Evolutionary conservation across 2,797 vertebrate species (phyloP), one percentile per base, ranked within the genome.

Genomic region (Hyperoplus immaculatus): DNA sequence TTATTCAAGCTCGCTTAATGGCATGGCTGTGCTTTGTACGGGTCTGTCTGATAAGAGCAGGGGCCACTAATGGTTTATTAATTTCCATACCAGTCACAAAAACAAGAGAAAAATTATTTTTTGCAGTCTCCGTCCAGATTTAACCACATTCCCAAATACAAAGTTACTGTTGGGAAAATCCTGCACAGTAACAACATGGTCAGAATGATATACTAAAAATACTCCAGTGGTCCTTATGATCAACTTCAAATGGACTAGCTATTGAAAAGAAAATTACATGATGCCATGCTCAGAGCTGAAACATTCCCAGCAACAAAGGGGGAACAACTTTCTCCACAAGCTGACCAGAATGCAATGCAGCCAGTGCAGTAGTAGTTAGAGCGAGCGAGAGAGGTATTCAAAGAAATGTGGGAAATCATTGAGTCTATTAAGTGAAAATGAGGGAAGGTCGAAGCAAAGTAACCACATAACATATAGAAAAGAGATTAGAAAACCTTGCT

Each of bases 1-100:
- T 95, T 95, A 95, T 93, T 95, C 80, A 65, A 89, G 89, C 89
- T 77, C 75, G 57, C 91, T 91, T 94, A 95, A 95, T 94, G 92
- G 93, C 85, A 75, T 67, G 68, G 92, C 72, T 87, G 88, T 85
- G 85, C 93, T 94, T 94, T 92, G 92, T 94, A 92, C 81, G 5
- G 81, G 82, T 81, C 86, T 42, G 83, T 71, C 85, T 81, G 92
- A 95, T 95, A 95, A 93, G 90, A 80, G 51, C 79, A n/a, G 74
- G 29, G 83, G 77, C 79, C 87, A 74, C 89, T 95, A 94, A 95
- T 94, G 93, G 90, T 94, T 95, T 94, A 92, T 90, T 94, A 87
- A 94, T 91, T 90, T 88, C 83, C 62, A 64, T 70, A 53, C 46
- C 18, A 83, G 81, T 70, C 72, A n/a, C 66, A 87, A 87, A 79